Base-by-base conservation (phyloP, 1,140 invertebrate genomes). In the Cherax quadricarinatus region DNA sequence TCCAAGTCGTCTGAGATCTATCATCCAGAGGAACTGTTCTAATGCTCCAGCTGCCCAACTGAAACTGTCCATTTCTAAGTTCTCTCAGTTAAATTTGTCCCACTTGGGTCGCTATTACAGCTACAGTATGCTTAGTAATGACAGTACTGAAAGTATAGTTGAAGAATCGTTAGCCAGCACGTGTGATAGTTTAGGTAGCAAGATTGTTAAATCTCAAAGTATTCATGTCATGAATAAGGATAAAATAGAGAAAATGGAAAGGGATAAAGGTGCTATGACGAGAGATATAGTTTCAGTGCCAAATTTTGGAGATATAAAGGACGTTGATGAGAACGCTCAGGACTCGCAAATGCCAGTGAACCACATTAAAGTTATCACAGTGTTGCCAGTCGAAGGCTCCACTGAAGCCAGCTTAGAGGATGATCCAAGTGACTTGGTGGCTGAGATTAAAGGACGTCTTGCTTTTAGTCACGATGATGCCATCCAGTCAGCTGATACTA, bases 251-350 rank as follows among this genome's bases (percentile, higher is more conserved):
- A 86, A 91, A 57, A 21, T 30, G 5, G 91, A 60, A 30, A 84
- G 75, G 48, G 75, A 24, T 7, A 83, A 84, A 84, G 66, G 21
- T 24, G 82, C 91, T 66, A 96, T 97, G 94, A 96, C 97, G 1
- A 95, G 97, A 79, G 97, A 97, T 94, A 97, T 97, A 1, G 96
- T 97, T 78, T 97, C 97, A 4, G 97, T 97, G 93, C 97, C 97
- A 93, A 97, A 97, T 95, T 97, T 97, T 87, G 93, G 78, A 2
- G 93, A 93, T 4, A 83, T 93, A 21, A 91, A 91, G 18, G 41
- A 80, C 24, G 85, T 53, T 21, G 60, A 81, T 0, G 73, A 82
- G 7, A 48, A 66, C 0, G 4, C 57, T 48, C 49, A 53, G n/a
- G 48, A 75, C 16, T 70, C 80, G 0, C 88, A 88, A 24, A 85